phyloP scores from a whole-genome alignment of 2,113 vertebrate genomes.

The Ctenodactylus gundi region DNA sequence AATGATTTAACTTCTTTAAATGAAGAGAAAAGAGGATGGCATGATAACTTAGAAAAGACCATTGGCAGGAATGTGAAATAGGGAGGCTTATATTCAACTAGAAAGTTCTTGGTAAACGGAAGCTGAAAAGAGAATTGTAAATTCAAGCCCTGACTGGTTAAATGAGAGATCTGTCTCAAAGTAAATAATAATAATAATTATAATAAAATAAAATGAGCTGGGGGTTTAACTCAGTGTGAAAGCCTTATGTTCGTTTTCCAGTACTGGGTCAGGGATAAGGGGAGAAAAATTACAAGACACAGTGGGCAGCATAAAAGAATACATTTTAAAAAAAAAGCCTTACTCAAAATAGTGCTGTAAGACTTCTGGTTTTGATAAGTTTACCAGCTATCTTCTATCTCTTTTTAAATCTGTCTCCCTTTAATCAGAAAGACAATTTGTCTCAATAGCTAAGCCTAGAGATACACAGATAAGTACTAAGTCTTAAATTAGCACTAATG shows the following conservation, averaged over 20 bases:
- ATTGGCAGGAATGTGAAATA: not conserved
- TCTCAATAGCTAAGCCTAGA: not conserved
- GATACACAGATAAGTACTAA: not conserved
- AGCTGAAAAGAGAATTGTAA: not conserved
- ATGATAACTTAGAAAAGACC: not conserved
- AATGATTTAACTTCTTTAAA: constrained; percentile 2
- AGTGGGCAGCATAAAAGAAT: not conserved
- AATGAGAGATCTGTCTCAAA: too few relatives aligned
- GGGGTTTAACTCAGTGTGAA: too few relatives aligned
- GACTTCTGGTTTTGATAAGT: not conserved
- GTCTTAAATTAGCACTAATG: constrained; percentile 3
- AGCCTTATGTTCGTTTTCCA: too few relatives aligned
- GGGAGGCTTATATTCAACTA: not conserved
- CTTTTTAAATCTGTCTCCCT: constrained; percentile 15
- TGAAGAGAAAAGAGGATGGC: not conserved
- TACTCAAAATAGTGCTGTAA: not conserved
- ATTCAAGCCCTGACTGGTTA: too few relatives aligned
- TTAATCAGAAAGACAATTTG: constrained; percentile 3
- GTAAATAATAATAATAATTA: too few relatives aligned
- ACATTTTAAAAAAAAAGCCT: not conserved
- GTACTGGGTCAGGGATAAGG: too few relatives aligned
- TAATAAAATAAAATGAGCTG: too few relatives aligned
- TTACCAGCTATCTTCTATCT: not conserved
- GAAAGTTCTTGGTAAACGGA: not conserved
- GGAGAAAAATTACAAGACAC: too few relatives aligned